A percentile compares a stretch with the other conserved stretches of the same genome.
These are phyloP conservation scores for Dicrostonyx torquatus DNA, from an alignment of 2,797 vertebrate species.

Conservation along the genomic window DNA sequence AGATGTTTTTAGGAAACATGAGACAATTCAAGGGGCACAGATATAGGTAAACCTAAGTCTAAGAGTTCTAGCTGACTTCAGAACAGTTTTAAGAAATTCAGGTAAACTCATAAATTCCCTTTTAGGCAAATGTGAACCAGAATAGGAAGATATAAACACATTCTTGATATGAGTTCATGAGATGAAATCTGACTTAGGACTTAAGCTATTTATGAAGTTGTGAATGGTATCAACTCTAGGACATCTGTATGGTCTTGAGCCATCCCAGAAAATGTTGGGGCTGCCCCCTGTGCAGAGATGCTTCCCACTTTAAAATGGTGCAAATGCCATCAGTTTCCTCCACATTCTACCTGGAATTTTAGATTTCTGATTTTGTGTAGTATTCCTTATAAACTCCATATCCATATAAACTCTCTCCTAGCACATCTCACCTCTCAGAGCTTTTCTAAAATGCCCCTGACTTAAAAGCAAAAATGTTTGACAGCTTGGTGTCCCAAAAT, in stretches of 20 bases:
- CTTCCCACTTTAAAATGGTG: slow-evolving; percentile 52
- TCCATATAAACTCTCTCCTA: background rate
- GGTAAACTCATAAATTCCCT: background rate
- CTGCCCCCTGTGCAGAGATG: background rate
- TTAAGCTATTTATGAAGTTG: background rate
- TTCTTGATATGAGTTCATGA: slow-evolving; percentile 17
- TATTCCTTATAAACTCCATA: background rate
- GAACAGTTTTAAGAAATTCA: slow-evolving; percentile 41
- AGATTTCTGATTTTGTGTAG: slow-evolving; percentile 19
- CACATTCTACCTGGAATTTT: slow-evolving; percentile 23
- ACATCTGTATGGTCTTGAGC: background rate
- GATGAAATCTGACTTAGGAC: slow-evolving; percentile 13
- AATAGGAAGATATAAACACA: background rate
- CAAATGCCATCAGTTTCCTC: background rate
- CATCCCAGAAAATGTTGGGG: background rate
- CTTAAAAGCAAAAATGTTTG: slow-evolving; percentile 11
- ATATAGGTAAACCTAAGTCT: background rate
- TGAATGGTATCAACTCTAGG: background rate
- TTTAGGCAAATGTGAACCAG: background rate
- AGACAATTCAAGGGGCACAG: background rate
- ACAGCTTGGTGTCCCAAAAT: background rate
- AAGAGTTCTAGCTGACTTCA: slow-evolving; percentile 1
- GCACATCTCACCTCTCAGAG: slow-evolving; percentile 6
- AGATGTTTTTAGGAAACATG: background rate
- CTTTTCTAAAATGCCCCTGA: slow-evolving; percentile 2